Conservation (phyloP, 1,140 invertebrate species). For the Calephelis virginiensis region DNA sequence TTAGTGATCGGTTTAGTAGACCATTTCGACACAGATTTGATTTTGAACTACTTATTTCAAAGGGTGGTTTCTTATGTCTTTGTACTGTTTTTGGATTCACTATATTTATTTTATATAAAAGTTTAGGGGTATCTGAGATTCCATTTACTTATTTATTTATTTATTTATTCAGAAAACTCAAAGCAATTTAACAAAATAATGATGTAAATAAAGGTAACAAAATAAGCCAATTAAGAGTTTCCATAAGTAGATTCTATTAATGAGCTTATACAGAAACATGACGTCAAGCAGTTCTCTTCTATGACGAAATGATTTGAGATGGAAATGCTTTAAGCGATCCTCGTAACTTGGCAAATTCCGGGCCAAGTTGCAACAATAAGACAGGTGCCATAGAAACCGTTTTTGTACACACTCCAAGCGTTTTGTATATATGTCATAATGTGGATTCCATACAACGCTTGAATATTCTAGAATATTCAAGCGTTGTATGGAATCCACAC, state of each 20-base stretch:
- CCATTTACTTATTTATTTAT: no score
- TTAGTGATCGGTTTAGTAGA: no score
- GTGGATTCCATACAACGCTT: no score
- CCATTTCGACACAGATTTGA: no score
- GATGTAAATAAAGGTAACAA: no score
- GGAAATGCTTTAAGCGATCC: constrained; percentile 8
- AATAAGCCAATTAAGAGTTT: no score
- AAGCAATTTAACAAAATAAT: no score
- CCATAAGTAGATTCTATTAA: no score
- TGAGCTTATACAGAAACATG: constrained; percentile 24
- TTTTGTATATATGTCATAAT: constrained; percentile 11
- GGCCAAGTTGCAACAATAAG: constrained; percentile 18
- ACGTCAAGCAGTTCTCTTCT: neutral
- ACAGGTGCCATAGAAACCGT: constrained; percentile 14
- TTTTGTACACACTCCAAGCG: constrained; percentile 17
- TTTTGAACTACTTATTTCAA: neutral
- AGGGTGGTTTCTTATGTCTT: neutral
- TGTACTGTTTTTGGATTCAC: constrained; percentile 11
- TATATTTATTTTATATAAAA: constrained; percentile 6
- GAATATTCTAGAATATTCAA: no score
- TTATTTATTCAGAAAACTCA: no score
- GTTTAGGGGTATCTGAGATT: constrained; percentile 1
- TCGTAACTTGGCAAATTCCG: constrained; percentile 5
- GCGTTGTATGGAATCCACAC: constrained; percentile 19
- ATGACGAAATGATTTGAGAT: neutral